A percentile compares a stretch with the other conserved stretches of the same genome.
These are phyloP conservation scores for Megaceryle maxima DNA, from an alignment of 2,113 vertebrate genomes.

Conservation along the genomic window DNA sequence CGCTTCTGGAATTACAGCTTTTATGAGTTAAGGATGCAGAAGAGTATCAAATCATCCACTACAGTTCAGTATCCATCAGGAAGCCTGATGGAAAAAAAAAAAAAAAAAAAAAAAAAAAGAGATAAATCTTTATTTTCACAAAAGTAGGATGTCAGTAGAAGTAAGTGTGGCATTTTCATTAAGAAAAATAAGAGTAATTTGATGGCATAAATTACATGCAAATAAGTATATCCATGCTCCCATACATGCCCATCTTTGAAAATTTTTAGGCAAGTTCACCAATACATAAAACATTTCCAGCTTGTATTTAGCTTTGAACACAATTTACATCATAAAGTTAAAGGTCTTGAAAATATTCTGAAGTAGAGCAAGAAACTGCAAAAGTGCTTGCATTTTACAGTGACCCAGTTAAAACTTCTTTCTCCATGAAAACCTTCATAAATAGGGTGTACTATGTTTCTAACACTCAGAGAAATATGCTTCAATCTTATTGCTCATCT, in stretches of 20 bases:
- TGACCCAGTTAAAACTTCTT: neutral
- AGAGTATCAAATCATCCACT: neutral
- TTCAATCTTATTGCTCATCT: neutral
- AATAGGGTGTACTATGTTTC: neutral
- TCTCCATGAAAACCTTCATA: neutral
- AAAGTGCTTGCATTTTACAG: neutral
- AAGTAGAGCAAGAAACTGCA: neutral
- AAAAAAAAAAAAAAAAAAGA: neutral
- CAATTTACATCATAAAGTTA: neutral
- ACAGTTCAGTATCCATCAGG: neutral
- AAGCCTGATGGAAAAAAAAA: neutral
- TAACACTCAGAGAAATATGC: neutral
- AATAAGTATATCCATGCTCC: neutral
- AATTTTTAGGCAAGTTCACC: neutral
- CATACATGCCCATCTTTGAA: neutral
- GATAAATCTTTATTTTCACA: neutral
- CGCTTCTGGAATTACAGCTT: neutral
- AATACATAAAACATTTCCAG: neutral
- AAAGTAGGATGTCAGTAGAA: neutral
- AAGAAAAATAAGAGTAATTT: fast-evolving
- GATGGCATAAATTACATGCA: neutral
- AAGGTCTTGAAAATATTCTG: neutral
- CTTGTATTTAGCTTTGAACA: neutral
- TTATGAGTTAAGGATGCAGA: neutral
- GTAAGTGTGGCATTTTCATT: neutral